These are phyloP conservation scores for Amyelois transitella DNA, from an alignment of 1,140 invertebrate genomes.

Conservation along the genomic window DNA sequence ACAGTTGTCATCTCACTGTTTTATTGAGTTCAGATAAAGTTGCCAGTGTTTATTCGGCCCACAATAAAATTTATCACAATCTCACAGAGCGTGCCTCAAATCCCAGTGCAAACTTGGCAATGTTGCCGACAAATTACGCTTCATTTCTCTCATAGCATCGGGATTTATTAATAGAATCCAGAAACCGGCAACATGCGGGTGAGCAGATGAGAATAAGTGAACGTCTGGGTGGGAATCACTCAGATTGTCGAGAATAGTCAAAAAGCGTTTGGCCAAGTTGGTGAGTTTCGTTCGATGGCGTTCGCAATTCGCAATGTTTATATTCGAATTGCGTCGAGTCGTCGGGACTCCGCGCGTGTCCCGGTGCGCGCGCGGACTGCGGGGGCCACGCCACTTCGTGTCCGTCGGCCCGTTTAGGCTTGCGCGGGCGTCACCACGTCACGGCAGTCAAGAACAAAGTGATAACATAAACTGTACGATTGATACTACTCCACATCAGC, in stretches of 20 bases:
- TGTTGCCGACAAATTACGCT: conserved; percentile 40
- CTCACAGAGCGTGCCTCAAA: conserved; percentile 27
- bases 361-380: conserved; percentile 43
- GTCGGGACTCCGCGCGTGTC: conserved; percentile 26
- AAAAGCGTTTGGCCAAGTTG: conserved; percentile 21
- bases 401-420: conserved; percentile 32
- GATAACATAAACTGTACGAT: conserved; percentile 57
- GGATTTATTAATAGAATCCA: conserved; percentile 49
- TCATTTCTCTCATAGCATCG: conserved; percentile 44
- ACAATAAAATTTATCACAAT: conserved; percentile 42
- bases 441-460: conserved; percentile 50
- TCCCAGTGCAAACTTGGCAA: conserved; percentile 57
- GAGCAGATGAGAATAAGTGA: not conserved
- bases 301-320: conserved; percentile 21
- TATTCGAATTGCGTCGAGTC: conserved; percentile 12
- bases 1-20: conserved; percentile 32
- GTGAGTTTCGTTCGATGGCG: conserved; percentile 49
- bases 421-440: conserved; percentile 47
- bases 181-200: conserved; percentile 20
- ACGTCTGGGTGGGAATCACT: conserved; percentile 9
- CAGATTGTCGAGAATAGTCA: no score
- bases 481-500: conserved; percentile 31
- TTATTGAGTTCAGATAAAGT: conserved; percentile 35
- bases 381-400: conserved; percentile 22
- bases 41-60: conserved; percentile 31